These are phyloP conservation scores for Drosophila colorata DNA, from an alignment of 2,888 invertebrate species.

Conservation along the genomic window DNA sequence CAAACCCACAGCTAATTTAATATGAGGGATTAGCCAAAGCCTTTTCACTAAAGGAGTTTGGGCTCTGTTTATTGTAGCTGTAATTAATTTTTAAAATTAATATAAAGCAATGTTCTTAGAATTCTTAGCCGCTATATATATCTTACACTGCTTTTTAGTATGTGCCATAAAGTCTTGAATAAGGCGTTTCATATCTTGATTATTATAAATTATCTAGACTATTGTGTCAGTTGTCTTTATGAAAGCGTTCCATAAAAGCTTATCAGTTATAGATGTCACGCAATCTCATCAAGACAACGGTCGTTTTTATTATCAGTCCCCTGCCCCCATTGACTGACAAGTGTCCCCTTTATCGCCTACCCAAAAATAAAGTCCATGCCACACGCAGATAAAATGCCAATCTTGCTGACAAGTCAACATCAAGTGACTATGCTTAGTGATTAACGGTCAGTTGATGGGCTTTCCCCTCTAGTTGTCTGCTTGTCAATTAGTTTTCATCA, in stretches of 20 bases:
- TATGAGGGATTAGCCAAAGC: constrained; percentile 20
- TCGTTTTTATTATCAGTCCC: constrained; percentile 3
- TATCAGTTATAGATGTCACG: constrained; percentile 35
- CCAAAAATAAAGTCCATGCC: background rate
- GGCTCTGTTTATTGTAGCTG: background rate
- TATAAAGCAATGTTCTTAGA: background rate
- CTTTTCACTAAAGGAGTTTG: background rate
- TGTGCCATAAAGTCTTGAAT: background rate
- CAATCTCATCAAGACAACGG: constrained; percentile 37
- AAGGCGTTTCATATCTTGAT: background rate
- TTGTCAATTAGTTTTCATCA: constrained; percentile 38
- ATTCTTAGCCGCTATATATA: background rate
- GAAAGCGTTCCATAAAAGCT: constrained; percentile 16
- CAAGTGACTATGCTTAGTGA: constrained; percentile 10
- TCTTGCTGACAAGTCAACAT: constrained; percentile 18
- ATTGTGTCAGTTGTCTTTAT: constrained; percentile 24
- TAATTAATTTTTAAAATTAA: constrained; percentile 7
- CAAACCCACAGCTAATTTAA: constrained; percentile 14
- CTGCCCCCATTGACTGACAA: constrained; percentile 21
- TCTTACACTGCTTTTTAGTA: constrained; percentile 3
- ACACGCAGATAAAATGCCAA: constrained; percentile 25
- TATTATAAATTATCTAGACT: constrained; percentile 5
- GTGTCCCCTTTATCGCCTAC: background rate
- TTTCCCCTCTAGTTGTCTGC: constrained; percentile 1
- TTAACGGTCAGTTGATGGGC: constrained; percentile 10